These are phyloP conservation scores for Meleagris gallopavo DNA, from an alignment of 2,113 vertebrate species.

Conservation along the genomic window DNA sequence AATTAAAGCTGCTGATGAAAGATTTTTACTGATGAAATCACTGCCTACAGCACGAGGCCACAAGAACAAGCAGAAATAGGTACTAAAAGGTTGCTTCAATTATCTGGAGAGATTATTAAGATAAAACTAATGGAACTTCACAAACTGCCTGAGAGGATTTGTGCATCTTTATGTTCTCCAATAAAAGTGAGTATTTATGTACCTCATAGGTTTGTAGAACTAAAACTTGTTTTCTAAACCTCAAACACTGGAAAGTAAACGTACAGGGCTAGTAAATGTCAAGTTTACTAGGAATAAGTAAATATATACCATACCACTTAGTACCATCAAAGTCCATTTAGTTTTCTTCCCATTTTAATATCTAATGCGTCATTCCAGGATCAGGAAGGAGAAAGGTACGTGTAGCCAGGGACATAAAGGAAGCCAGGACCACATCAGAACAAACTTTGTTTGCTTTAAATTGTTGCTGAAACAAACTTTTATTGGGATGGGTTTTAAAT, in stretches of 20 bases:
- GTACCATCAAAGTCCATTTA: background rate
- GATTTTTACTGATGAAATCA: background rate
- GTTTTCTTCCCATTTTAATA: background rate
- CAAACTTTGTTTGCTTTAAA: background rate
- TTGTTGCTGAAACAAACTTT: background rate
- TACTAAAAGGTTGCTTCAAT: background rate
- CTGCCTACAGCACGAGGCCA: background rate
- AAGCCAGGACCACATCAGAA: background rate
- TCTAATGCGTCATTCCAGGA: background rate
- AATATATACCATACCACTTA: background rate
- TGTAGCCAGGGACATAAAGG: background rate
- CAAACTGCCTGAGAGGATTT: background rate
- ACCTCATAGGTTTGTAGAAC: background rate
- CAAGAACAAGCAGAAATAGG: background rate
- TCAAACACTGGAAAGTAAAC: background rate
- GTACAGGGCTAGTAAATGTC: background rate
- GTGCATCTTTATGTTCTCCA: background rate
- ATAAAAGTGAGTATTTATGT: background rate
- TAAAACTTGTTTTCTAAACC: background rate
- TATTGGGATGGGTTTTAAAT: background rate
- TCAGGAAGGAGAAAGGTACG: background rate
- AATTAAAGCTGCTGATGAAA: background rate
- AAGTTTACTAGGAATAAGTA: background rate
- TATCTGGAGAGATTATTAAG: background rate
- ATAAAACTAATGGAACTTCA: constrained; percentile 2